Conservation (phyloP, 1,140 invertebrate species). For the Tyrophagus putrescentiae region DNA sequence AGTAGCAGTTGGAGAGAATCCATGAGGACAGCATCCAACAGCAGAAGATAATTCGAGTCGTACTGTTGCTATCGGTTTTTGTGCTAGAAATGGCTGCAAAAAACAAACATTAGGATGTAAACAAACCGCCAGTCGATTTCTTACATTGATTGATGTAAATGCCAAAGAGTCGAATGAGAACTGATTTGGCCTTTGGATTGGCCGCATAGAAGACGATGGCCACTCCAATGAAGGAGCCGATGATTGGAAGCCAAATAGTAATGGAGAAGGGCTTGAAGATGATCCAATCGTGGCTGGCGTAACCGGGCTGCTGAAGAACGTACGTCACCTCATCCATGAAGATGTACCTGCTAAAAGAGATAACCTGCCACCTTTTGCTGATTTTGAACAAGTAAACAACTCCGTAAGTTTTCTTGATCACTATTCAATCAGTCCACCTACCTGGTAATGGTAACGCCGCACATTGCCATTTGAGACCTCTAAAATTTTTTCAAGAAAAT, state of each 20-base stretch:
- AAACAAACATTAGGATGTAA: conserved; percentile 2
- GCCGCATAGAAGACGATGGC: not conserved
- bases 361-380: no score
- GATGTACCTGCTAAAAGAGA: no score
- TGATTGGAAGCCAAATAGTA: not conserved
- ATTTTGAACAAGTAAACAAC: no score
- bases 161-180: not conserved
- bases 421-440: not conserved
- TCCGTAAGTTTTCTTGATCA: no score
- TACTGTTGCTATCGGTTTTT: not conserved
- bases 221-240: not conserved
- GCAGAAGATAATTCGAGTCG: not conserved
- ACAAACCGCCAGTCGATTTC: not conserved
- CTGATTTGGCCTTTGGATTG: not conserved
- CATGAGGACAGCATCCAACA: not conserved
- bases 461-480: not conserved
- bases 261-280: not conserved
- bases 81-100: not conserved
- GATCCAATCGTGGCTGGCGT: not conserved
- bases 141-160: conserved; percentile 1
- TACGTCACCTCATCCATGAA: not conserved
- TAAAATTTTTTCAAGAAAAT: not conserved
- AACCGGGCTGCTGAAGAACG: not conserved
- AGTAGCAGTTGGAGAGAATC: not conserved
- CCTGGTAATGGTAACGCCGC: not conserved